Percentiles rank a stretch among this genome's conserved stretches.
phyloP scores from a whole-genome alignment of 2,888 invertebrate genomes.

The Dyspetes luteomarginatus region DNA sequence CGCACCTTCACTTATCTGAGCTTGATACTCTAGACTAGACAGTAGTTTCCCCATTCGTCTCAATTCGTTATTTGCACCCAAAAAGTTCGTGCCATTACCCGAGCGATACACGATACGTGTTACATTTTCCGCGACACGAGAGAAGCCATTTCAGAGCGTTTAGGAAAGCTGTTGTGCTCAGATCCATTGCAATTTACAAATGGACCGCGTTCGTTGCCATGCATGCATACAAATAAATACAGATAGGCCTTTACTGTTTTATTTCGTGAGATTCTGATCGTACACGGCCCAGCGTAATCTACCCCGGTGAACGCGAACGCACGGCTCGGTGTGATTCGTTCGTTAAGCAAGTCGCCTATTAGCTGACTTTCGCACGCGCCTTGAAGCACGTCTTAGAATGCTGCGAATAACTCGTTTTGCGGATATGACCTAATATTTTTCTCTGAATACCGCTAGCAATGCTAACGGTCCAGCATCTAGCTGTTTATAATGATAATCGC shows the following conservation, averaged over 20 bases:
- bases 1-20: not conserved
- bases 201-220: not conserved
- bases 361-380: too few relatives aligned
- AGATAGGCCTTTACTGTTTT: not conserved
- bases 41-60: not conserved
- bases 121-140: not conserved
- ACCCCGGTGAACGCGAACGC: not conserved
- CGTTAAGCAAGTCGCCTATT: not conserved
- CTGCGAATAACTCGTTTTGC: not conserved
- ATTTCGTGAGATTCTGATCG: not conserved
- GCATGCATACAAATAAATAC: not conserved
- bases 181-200: slow-evolving; percentile 74
- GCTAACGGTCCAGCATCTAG: not conserved
- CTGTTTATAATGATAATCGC: not conserved
- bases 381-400: not conserved
- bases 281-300: not conserved
- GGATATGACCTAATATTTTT: not conserved
- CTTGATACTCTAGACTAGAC: not conserved
- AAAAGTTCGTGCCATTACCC: slow-evolving; percentile 24
- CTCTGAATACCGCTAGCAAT: not conserved
- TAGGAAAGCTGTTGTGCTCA: slow-evolving; percentile 73
- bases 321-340: not conserved
- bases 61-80: not conserved
- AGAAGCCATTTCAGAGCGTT: not conserved
- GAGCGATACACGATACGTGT: not conserved